A percentile compares a stretch with the other conserved stretches of the same genome.
Evolutionary conservation across 2,797 vertebrate species (phyloP).

Genomic region (Phoebastria nigripes): DNA sequence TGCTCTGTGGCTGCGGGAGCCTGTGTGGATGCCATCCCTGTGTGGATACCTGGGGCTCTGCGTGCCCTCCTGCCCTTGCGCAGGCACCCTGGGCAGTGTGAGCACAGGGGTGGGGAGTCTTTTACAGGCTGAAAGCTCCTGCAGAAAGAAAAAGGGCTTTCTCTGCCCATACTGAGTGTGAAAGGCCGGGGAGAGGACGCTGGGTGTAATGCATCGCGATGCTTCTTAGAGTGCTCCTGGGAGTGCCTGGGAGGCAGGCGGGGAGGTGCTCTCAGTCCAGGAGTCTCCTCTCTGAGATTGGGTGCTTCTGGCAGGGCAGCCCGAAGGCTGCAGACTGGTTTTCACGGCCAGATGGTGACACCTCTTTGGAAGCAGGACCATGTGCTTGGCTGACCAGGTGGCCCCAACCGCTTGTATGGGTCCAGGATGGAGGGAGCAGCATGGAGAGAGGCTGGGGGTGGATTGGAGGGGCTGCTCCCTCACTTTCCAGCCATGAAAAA

Average conservation of each 20-base stretch:
- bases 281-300: background rate
- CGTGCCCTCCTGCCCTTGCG: background rate
- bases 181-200: background rate
- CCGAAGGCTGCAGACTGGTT: background rate
- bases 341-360: background rate
- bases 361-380: background rate
- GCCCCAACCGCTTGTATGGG: background rate
- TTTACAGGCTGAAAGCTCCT: background rate
- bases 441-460: background rate
- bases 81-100: background rate
- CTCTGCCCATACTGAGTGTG: background rate
- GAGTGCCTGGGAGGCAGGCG: background rate
- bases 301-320: background rate
- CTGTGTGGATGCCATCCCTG: accelerated
- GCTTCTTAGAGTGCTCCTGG: background rate
- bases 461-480: background rate
- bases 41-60: background rate
- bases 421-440: background rate
- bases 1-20: background rate
- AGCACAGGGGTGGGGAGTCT: background rate
- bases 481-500: background rate
- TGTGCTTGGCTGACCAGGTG: background rate
- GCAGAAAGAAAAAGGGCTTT: background rate
- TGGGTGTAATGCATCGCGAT: background rate
- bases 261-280: background rate